Percentiles rank a stretch among this genome's conserved stretches.
Evolutionary conservation across 2,888 invertebrate genomes (phyloP).

Genomic region (Pyrochroa serraticornis): DNA sequence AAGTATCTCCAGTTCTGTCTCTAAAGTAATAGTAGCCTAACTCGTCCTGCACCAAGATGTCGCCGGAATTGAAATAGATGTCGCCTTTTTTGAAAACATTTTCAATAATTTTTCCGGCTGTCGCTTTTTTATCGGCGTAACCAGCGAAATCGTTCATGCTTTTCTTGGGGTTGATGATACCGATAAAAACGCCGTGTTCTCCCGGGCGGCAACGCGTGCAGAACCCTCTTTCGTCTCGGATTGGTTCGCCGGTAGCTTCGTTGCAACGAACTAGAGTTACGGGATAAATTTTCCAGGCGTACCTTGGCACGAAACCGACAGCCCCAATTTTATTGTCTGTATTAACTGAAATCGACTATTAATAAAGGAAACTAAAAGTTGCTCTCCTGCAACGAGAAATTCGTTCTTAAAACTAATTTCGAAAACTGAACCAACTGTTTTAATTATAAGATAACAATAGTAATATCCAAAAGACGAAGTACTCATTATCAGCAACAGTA

Average conservation of each 20-base stretch:
- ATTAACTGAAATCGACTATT: slow-evolving; percentile 72
- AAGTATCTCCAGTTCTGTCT: slow-evolving; percentile 87
- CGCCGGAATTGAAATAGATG: slow-evolving; percentile 88
- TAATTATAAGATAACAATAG: too few species aligned
- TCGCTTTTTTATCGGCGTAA: slow-evolving; percentile 70
- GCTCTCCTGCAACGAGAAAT: too few species aligned
- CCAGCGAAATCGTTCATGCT: slow-evolving; percentile 69
- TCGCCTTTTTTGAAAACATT: slow-evolving; percentile 85
- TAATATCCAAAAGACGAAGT: too few species aligned
- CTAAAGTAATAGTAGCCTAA: slow-evolving; percentile 93
- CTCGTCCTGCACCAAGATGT: slow-evolving; percentile 88
- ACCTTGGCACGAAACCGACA: slow-evolving; percentile 85
- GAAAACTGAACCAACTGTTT: too few species aligned
- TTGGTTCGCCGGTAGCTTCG: slow-evolving; percentile 73
- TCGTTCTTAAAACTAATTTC: too few species aligned
- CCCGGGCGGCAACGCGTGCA: slow-evolving; percentile 83
- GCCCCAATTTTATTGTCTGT: slow-evolving; percentile 88
- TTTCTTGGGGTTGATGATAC: slow-evolving; percentile 66
- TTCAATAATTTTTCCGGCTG: slow-evolving; percentile 72
- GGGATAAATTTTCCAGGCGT: slow-evolving; percentile 65
- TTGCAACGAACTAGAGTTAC: slow-evolving; percentile 70
- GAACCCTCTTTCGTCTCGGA: slow-evolving; percentile 71
- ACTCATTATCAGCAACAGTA: too few species aligned
- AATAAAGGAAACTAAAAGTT: not conserved
- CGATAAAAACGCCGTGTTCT: slow-evolving; percentile 85